Conservation (phyloP, 2,888 invertebrate genomes). For the Rhamphomyia laevipes region DNA sequence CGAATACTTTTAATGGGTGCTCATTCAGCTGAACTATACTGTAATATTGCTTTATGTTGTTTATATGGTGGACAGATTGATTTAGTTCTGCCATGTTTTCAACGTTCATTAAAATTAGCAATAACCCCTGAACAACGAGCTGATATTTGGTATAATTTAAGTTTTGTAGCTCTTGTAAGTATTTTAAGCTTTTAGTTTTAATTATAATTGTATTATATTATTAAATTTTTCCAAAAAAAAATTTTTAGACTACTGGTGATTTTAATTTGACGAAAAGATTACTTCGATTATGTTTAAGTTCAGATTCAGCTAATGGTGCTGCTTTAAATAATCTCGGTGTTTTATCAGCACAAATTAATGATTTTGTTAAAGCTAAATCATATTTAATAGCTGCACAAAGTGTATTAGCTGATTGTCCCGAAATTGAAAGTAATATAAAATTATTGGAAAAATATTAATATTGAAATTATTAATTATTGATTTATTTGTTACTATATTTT, state of each 20-base stretch:
- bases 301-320: conserved; percentile 69
- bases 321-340: conserved; percentile 69
- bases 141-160: conserved; percentile 96
- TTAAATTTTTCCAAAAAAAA: too few species aligned
- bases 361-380: conserved; percentile 52
- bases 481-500: too few species aligned
- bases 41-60: conserved; percentile 90
- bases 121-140: conserved; percentile 63
- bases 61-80: conserved; percentile 95
- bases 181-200: neutral
- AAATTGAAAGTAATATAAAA: conserved; percentile 38
- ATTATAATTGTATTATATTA: neutral
- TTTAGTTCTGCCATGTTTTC: conserved; percentile 85
- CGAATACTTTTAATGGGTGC: conserved; percentile 91
- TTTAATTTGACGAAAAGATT: conserved; percentile 68
- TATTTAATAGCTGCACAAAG: conserved; percentile 47
- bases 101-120: conserved; percentile 73
- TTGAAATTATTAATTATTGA: too few species aligned
- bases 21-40: conserved; percentile 84
- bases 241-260: conserved; percentile 67
- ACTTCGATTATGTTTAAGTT: conserved; percentile 60
- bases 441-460: too few species aligned
- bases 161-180: conserved; percentile 82
- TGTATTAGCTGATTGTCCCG: conserved; percentile 32
- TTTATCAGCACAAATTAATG: conserved; percentile 40